Base-by-base conservation (phyloP, 2,888 invertebrate species). In the Limenitis camilla region DNA sequence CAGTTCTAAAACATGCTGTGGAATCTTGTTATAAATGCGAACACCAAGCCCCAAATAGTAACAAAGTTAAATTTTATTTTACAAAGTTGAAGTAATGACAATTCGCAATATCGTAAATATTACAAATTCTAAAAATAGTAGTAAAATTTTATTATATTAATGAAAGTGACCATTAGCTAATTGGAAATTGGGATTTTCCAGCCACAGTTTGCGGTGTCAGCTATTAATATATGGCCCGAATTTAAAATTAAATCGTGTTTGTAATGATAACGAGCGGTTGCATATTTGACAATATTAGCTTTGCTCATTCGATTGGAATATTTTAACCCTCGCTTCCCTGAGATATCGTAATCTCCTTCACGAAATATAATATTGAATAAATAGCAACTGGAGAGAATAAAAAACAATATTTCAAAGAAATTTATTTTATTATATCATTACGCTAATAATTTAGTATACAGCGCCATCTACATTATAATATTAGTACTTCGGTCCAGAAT, bases 161-260 rank as follows among this genome's bases (percentile, higher is more conserved):
- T 36, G 52, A 61, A 58, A 53, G 56, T 58, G 55, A 65, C 69
- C 68, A 75, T 74, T 72, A 73, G 68, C 69, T 74, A 71, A 75
- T 74, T 70, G 72, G 68, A 29, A 71, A 66, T 68, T 71, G 68
- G 68, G 29, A 71, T 66, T 68, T 71, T 68, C 62, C 59, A 60
- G 53, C 66, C 62, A 61, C 59, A 61, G 58, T 50, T 44, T 56
- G 53, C 43, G 53, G 44, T 46, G 44, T 41, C 45, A 45, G 45
- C 45, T 45, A 40, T 42, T 54, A 47, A 50, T 40, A 54, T 42
- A 35, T 46, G 39, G 33, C 19, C 41, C 42, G 50, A 47, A 45
- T 50, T 50, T 54, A 30, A 47, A 43, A 45, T 50, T 46, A 32
- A 50, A 50, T 46, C 31, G 33, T 50, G 38, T 42, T 47, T 43